Evolutionary conservation across 2,888 invertebrate species (phyloP).

Genomic region (Dasysyrphus albostriatus): DNA sequence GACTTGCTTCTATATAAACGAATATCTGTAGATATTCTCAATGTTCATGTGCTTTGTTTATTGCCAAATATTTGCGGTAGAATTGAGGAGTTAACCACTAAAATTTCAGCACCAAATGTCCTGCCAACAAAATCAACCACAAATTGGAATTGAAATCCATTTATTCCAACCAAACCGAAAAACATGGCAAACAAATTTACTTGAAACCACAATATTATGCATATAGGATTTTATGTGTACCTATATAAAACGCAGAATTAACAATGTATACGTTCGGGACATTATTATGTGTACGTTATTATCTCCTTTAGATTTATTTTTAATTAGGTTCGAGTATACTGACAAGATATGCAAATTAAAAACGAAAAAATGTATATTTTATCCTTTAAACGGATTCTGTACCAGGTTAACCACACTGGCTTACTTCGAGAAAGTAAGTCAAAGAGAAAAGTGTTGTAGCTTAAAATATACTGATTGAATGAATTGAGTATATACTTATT

Average conservation of each 20-base stretch:
- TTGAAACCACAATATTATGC: constrained; percentile 45
- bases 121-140: constrained; percentile 60
- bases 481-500: constrained; percentile 11
- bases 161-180: constrained; percentile 4
- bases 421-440: background rate
- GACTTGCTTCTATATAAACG: background rate
- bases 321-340: constrained; percentile 8
- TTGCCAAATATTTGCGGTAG: constrained; percentile 52
- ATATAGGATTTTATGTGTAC: background rate
- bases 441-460: constrained; percentile 10
- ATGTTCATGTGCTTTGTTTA: background rate
- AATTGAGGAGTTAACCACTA: constrained; percentile 1
- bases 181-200: constrained; percentile 41
- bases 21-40: background rate
- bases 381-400: background rate
- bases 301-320: constrained; percentile 4
- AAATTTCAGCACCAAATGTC: constrained; percentile 57
- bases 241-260: background rate
- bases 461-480: constrained; percentile 10
- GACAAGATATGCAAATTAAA: constrained; percentile 8
- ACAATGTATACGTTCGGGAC: background rate
- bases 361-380: background rate
- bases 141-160: constrained; percentile 50
- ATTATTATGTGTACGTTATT: background rate
- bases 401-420: background rate